Percentiles rank a stretch among this genome's conserved stretches.
phyloP scores from a whole-genome alignment of 2,888 invertebrate genomes.

The Dryocosmus kuriphilus region DNA sequence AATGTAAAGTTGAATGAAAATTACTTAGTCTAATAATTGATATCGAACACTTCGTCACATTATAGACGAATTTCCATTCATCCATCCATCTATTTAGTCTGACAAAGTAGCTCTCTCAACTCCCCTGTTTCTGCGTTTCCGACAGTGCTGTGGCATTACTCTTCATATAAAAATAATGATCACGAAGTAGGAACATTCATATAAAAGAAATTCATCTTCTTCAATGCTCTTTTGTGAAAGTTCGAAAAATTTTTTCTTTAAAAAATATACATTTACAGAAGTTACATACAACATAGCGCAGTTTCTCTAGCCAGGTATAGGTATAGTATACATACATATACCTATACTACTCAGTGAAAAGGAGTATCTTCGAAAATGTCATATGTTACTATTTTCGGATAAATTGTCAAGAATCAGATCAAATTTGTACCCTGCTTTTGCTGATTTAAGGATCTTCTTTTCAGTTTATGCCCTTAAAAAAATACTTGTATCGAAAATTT shows the following conservation, averaged over 20 bases:
- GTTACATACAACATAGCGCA: neutral
- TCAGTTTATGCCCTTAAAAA: neutral
- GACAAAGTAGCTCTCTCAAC: neutral
- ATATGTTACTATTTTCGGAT: neutral
- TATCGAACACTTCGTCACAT: neutral
- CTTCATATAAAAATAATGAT: constrained; percentile 12
- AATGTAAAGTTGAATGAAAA: neutral
- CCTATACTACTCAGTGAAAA: neutral
- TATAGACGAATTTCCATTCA: neutral
- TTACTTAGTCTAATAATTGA: neutral
- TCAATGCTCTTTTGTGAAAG: constrained; percentile 3
- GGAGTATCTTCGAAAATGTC: neutral
- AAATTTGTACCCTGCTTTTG: neutral
- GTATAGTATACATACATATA: too few relatives aligned
- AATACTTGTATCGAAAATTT: constrained; percentile 6
- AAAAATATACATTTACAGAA: neutral
- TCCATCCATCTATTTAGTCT: neutral
- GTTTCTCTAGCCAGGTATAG: neutral
- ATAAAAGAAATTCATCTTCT: neutral
- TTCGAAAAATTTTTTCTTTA: neutral
- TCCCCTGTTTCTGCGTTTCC: constrained; percentile 2
- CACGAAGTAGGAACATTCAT: neutral
- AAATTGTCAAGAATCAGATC: neutral
- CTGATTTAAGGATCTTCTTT: neutral
- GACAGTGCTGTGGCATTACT: neutral